Evolutionary conservation across 2,113 vertebrate species (phyloP).

Genomic region (Recurvirostra avosetta): DNA sequence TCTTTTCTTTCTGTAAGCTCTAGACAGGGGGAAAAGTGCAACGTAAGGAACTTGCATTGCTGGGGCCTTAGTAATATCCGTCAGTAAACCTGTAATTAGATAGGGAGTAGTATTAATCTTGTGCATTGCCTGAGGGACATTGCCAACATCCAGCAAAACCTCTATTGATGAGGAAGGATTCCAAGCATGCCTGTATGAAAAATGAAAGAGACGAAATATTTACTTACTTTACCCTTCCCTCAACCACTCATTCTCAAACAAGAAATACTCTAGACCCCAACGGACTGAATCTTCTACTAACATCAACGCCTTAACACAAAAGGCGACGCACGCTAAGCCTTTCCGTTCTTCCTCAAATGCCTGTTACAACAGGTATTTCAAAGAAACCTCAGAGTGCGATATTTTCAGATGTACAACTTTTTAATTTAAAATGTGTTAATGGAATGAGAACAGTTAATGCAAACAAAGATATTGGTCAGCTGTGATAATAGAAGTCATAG

Average conservation of each 20-base stretch:
- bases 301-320: not conserved
- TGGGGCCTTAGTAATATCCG: constrained; percentile 79
- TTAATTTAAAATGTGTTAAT: not conserved
- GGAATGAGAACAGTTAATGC: not conserved
- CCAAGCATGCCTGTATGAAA: constrained; percentile 62
- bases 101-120: constrained; percentile 75
- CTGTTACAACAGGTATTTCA: not conserved
- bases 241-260: not conserved
- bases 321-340: not conserved
- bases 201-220: constrained; percentile 51
- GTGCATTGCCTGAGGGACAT: constrained; percentile 64
- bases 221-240: constrained; percentile 11
- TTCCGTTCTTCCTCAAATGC: not conserved
- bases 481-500: constrained; percentile 15
- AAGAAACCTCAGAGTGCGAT: not conserved
- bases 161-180: constrained; percentile 69
- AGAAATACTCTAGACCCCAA: not conserved
- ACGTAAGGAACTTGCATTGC: constrained; percentile 59
- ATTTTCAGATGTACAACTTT: not conserved
- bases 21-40: constrained; percentile 60
- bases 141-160: constrained; percentile 68
- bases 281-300: not conserved
- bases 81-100: constrained; percentile 84
- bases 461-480: not conserved
- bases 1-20: constrained; percentile 38